Percentiles rank a stretch among this genome's conserved stretches.
Evolutionary conservation across 1,140 invertebrate genomes (phyloP).

Genomic region (Magallana gigas): DNA sequence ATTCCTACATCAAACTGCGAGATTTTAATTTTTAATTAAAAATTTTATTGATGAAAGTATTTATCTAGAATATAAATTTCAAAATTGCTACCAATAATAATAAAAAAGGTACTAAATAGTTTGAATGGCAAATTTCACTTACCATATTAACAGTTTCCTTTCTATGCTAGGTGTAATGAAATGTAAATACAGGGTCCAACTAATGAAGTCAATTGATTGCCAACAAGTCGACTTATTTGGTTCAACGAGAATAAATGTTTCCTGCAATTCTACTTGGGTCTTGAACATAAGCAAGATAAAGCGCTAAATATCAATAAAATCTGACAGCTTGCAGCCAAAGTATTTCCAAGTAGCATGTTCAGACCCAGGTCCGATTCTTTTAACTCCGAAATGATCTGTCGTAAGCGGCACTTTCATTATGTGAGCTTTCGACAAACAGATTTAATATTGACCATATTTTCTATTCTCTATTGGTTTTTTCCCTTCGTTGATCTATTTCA

Average conservation of each 20-base stretch:
- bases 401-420: not conserved
- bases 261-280: constrained; percentile 17
- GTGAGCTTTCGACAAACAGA: not conserved
- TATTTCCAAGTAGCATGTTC: constrained; percentile 20
- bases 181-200: not conserved
- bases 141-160: not conserved
- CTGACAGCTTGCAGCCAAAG: constrained; percentile 21
- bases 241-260: constrained; percentile 20
- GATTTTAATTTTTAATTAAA: too few relatives aligned
- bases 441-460: constrained; percentile 12
- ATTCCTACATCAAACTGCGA: too few relatives aligned
- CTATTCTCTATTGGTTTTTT: constrained; percentile 9
- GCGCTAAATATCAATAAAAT: constrained; percentile 34
- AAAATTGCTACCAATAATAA: too few relatives aligned
- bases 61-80: too few relatives aligned
- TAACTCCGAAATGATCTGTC: not conserved
- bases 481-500: not conserved
- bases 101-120: too few relatives aligned
- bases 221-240: constrained; percentile 13
- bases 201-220: constrained; percentile 32
- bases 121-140: not conserved
- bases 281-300: constrained; percentile 25
- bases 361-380: not conserved
- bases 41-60: too few relatives aligned
- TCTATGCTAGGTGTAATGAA: not conserved